Conservation (phyloP, 1,140 invertebrate species). For the Drosophila orosa region DNA sequence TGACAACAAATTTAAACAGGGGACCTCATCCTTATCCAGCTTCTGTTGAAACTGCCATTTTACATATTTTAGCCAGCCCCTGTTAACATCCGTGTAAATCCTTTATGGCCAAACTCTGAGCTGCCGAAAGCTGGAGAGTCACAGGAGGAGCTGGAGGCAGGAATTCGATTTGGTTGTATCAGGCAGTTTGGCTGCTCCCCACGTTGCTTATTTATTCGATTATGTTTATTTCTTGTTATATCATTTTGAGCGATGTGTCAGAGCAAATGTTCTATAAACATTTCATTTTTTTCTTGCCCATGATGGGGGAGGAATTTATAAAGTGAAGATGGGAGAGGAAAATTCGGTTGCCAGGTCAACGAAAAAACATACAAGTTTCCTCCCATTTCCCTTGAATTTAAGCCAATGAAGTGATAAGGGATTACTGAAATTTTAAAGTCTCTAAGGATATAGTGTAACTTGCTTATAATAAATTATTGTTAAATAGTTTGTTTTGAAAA, state of each 20-base stretch:
- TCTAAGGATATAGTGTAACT: not conserved
- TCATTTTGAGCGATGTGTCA: conserved; percentile 49
- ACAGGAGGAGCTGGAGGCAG: conserved; percentile 8
- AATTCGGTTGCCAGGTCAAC: conserved; percentile 33
- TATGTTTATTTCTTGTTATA: conserved; percentile 74
- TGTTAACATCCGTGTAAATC: conserved; percentile 79
- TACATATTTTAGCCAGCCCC: conserved; percentile 70
- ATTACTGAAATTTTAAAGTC: conserved; percentile 12
- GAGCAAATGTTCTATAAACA: conserved; percentile 51
- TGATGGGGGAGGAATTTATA: conserved; percentile 8
- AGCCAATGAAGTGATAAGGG: conserved; percentile 7
- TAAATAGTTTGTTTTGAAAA: not conserved
- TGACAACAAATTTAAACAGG: conserved; percentile 74
- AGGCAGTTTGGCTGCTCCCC: conserved; percentile 22
- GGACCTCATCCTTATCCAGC: not conserved
- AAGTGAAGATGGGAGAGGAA: not conserved
- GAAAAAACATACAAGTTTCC: conserved; percentile 3
- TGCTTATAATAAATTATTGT: not conserved
- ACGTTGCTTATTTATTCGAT: conserved; percentile 74
- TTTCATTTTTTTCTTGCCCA: conserved; percentile 22
- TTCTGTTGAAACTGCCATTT: conserved; percentile 48
- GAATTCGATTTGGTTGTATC: conserved; percentile 71
- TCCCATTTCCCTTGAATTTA: not conserved
- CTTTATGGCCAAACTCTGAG: conserved; percentile 71
- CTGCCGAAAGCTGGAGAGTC: conserved; percentile 7